A percentile compares a stretch with the other conserved stretches of the same genome.
phyloP scores from a whole-genome alignment of 2,113 vertebrate genomes.

The Callionymus lyra region DNA sequence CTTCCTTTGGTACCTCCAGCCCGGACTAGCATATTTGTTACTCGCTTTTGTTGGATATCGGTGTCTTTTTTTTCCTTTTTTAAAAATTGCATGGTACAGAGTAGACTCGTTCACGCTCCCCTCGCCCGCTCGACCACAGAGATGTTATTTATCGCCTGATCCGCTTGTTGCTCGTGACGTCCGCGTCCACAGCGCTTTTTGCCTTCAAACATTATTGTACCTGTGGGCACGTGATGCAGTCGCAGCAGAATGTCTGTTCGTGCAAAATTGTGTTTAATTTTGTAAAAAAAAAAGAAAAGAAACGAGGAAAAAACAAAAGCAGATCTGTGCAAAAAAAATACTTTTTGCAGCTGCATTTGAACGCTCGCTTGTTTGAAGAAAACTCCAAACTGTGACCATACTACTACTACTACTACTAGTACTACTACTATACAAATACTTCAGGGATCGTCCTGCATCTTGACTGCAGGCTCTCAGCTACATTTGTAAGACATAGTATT shows the following conservation, averaged over 20 bases:
- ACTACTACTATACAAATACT: conserved; percentile 84
- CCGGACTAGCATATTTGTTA: conserved; percentile 47
- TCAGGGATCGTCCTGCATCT: conserved; percentile 86
- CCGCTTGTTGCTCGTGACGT: conserved; percentile 35
- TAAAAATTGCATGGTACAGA: conserved; percentile 51
- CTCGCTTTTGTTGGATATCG: conserved; percentile 39
- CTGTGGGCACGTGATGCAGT: conserved; percentile 77
- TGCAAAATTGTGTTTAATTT: conserved; percentile 62
- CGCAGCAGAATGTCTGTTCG: conserved; percentile 82
- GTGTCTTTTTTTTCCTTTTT: conserved; percentile 40
- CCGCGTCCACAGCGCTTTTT: conserved; percentile 58
- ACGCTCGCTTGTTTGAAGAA: conserved; percentile 59
- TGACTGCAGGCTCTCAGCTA: conserved; percentile 77
- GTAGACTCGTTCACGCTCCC: conserved; percentile 32
- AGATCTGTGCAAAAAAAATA: conserved; percentile 49
- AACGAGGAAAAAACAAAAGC: conserved; percentile 53
- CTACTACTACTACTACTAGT: conserved; percentile 51
- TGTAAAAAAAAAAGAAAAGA: too few species aligned
- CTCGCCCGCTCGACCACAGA: conserved; percentile 15
- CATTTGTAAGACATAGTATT: conserved; percentile 91
- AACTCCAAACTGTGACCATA: conserved; percentile 81
- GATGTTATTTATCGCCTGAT: conserved; percentile 38
- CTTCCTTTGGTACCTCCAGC: conserved; percentile 29
- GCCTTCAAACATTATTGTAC: conserved; percentile 60
- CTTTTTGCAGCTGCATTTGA: conserved; percentile 51